Conservation (phyloP, 2,113 vertebrate genomes). For the Ploceus nigricollis region DNA sequence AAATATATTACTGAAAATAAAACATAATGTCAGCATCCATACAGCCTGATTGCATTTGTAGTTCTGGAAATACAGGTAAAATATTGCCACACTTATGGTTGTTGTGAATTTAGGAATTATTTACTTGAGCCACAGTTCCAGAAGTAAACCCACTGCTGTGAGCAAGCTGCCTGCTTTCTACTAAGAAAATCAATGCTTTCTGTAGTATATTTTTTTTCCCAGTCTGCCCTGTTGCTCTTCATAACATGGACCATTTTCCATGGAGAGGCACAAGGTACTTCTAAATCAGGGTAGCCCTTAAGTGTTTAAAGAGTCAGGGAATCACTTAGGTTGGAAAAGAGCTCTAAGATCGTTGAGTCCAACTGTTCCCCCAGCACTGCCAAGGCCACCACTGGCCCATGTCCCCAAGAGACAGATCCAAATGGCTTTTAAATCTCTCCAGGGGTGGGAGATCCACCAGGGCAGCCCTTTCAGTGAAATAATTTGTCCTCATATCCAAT, state of each 20-base stretch:
- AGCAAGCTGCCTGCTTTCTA: not conserved
- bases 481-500: fast-evolving
- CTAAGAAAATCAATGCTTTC: not conserved
- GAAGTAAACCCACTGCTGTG: not conserved
- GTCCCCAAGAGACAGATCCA: not conserved
- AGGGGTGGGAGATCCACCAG: fast-evolving
- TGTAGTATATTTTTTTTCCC: not conserved
- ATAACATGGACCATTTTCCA: not conserved
- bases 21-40: not conserved
- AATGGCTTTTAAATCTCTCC: not conserved
- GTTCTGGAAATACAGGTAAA: not conserved
- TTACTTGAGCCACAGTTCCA: not conserved
- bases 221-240: not conserved
- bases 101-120: not conserved
- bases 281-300: not conserved
- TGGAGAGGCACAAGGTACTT: not conserved
- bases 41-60: not conserved
- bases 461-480: not conserved
- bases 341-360: fast-evolving
- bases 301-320: not conserved
- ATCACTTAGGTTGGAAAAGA: not conserved
- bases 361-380: not conserved
- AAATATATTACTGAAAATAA: not conserved
- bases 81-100: not conserved
- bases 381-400: not conserved